Conservation (phyloP, 2,113 vertebrate species). For the Hippopotamus amphibius region DNA sequence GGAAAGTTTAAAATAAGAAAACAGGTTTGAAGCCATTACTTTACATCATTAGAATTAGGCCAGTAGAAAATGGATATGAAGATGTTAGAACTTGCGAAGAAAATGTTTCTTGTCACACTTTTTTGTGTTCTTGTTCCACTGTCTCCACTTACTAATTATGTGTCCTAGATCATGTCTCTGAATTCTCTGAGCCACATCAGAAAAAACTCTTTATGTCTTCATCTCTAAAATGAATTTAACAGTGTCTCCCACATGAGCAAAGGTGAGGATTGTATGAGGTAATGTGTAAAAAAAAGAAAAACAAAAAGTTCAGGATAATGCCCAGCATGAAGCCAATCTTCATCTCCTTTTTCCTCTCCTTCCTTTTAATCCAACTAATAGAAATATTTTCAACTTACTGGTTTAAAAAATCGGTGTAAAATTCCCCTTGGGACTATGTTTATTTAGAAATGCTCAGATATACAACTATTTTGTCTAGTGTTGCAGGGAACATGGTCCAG, state of each 20-base stretch:
- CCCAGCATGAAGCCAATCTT: not conserved
- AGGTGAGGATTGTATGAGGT: not conserved
- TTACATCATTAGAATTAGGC: not conserved
- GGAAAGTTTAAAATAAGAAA: not conserved
- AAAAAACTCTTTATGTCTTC: not conserved
- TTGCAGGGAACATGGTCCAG: not conserved
- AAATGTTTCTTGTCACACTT: not conserved
- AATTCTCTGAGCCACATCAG: not conserved
- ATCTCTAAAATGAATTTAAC: not conserved
- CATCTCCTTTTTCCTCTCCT: not conserved
- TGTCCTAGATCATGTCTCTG: not conserved
- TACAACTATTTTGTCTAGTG: not conserved
- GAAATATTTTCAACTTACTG: not conserved
- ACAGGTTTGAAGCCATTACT: not conserved
- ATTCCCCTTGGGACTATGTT: not conserved
- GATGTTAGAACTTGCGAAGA: not conserved
- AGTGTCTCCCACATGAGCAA: not conserved
- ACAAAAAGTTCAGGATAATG: not conserved
- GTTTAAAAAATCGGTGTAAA: not conserved
- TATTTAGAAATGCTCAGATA: conserved; percentile 10
- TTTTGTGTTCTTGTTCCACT: not conserved
- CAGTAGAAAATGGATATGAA: not conserved
- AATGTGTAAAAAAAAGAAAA: not conserved
- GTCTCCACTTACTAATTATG: not conserved
- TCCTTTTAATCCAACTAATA: not conserved